Evolutionary conservation across 2,888 invertebrate species (phyloP).

Genomic region (Nephrotoma appendiculata): DNA sequence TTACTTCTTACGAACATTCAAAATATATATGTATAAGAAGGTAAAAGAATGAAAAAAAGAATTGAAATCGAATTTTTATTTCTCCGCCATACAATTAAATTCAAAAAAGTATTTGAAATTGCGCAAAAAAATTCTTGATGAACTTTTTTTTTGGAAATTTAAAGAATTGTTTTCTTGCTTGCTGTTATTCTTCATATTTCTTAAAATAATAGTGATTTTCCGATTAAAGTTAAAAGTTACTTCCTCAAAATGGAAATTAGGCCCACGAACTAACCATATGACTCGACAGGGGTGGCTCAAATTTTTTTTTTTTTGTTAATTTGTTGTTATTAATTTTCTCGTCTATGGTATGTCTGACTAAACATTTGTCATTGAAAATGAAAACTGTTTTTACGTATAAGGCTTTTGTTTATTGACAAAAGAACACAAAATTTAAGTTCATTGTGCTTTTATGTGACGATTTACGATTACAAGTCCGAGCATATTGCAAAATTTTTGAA

Average conservation of each 20-base stretch:
- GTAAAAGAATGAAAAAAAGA: neutral
- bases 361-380: neutral
- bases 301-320: neutral
- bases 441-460: neutral
- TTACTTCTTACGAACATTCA: neutral
- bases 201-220: neutral
- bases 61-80: constrained; percentile 3
- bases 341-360: neutral
- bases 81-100: neutral
- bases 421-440: neutral
- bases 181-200: neutral
- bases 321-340: neutral
- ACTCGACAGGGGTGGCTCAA: neutral
- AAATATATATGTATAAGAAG: neutral
- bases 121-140: neutral
- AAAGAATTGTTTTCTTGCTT: neutral
- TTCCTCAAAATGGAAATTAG: neutral
- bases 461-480: neutral
- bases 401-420: neutral
- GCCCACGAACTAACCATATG: neutral
- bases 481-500: neutral
- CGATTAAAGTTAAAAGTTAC: neutral
- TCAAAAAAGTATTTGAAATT: neutral
- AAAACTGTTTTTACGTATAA: neutral
- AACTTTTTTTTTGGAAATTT: neutral